phyloP scores from a whole-genome alignment of 2,113 vertebrate genomes.

The Brachionichthys hirsutus region DNA sequence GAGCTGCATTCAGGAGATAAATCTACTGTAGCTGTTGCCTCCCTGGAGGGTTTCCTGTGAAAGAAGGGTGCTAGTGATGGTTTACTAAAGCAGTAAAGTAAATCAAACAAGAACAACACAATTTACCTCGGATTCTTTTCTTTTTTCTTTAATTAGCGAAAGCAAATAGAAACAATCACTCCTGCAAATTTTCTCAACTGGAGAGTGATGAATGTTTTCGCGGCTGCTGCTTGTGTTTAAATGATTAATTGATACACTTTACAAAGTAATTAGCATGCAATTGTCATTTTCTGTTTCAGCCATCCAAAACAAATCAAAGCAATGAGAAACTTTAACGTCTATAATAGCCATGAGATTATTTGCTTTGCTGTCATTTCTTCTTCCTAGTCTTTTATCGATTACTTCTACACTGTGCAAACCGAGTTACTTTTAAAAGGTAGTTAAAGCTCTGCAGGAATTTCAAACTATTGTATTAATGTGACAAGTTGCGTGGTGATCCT shows the following conservation, averaged over 20 bases:
- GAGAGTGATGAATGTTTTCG: slow-evolving; percentile 26
- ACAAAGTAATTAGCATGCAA: slow-evolving; percentile 50
- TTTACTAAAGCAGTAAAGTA: slow-evolving; percentile 39
- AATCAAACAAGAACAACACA: slow-evolving; percentile 43
- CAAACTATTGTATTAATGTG: slow-evolving; percentile 31
- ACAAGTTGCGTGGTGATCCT: slow-evolving; percentile 30
- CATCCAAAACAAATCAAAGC: slow-evolving; percentile 51
- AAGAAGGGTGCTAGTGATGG: slow-evolving; percentile 13
- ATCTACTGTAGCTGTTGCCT: slow-evolving; percentile 48
- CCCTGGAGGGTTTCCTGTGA: slow-evolving; percentile 30
- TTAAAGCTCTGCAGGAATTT: slow-evolving; percentile 18
- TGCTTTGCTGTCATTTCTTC: neutral
- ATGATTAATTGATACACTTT: slow-evolving; percentile 57
- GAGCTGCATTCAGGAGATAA: slow-evolving; percentile 72
- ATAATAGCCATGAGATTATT: slow-evolving; percentile 15
- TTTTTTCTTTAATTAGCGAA: slow-evolving; percentile 54
- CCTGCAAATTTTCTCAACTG: slow-evolving; percentile 25
- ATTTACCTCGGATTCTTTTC: slow-evolving; percentile 43
- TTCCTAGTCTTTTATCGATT: neutral
- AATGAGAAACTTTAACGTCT: slow-evolving; percentile 27
- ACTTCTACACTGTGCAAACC: neutral
- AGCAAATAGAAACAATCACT: slow-evolving; percentile 48
- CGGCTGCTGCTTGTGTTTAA: slow-evolving; percentile 33
- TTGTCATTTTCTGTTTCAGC: slow-evolving; percentile 43
- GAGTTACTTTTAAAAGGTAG: slow-evolving; percentile 23